These are phyloP conservation scores for Philereme transversata DNA, from an alignment of 2,888 invertebrate genomes.

Conservation along the genomic window DNA sequence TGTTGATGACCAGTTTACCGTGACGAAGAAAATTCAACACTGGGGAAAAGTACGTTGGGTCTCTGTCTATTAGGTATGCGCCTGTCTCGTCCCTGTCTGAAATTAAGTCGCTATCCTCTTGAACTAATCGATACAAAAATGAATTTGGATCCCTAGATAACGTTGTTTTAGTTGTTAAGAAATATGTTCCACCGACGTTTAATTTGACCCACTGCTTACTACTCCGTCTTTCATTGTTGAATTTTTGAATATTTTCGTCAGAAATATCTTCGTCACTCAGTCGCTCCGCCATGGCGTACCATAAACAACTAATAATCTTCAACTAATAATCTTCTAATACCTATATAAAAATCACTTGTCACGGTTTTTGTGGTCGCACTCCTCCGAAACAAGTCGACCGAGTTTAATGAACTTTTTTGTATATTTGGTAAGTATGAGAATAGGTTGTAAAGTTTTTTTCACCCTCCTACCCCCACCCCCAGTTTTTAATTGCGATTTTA, in stretches of 20 bases:
- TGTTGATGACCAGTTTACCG: slow-evolving; percentile 98
- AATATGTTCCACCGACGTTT: slow-evolving; percentile 98
- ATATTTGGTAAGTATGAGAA: too few species aligned
- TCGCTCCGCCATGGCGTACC: slow-evolving; percentile 79
- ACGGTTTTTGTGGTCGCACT: too few species aligned
- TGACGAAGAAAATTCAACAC: slow-evolving; percentile 98
- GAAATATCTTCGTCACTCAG: slow-evolving; percentile 74
- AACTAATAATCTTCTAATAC: too few species aligned
- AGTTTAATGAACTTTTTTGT: too few species aligned
- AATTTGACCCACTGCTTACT: slow-evolving; percentile 98
- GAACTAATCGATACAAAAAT: slow-evolving; percentile 97
- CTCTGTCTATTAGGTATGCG: slow-evolving; percentile 98
- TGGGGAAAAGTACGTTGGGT: slow-evolving; percentile 98
- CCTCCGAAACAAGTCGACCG: too few species aligned
- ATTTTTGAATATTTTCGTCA: slow-evolving; percentile 83
- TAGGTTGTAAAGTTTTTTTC: too few species aligned
- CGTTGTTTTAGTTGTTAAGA: slow-evolving; percentile 98
- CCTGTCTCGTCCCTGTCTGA: slow-evolving; percentile 99
- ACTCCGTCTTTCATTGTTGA: slow-evolving; percentile 87
- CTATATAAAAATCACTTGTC: too few species aligned
- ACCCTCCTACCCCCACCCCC: too few species aligned
- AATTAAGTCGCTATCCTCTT: slow-evolving; percentile 98
- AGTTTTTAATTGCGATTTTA: too few species aligned
- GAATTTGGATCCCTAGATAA: slow-evolving; percentile 98
- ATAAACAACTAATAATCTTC: slow-evolving; percentile 64